These are phyloP conservation scores for Dendrolimus punctatus DNA, from an alignment of 1,140 invertebrate species.

Conservation along the genomic window DNA sequence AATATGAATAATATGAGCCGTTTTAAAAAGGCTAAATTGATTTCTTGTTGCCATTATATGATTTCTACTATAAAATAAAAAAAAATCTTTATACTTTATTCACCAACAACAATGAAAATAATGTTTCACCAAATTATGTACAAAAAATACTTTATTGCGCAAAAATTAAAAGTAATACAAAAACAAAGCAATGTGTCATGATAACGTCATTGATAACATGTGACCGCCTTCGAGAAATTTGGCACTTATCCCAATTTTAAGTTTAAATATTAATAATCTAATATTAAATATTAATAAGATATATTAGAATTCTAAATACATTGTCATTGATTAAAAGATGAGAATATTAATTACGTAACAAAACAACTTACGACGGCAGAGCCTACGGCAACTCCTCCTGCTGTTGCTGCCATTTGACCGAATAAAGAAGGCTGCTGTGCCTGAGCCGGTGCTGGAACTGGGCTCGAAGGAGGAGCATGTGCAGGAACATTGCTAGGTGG, in stretches of 20 bases:
- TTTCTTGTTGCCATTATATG: no score
- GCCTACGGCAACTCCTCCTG: conserved; percentile 91
- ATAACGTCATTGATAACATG: conserved; percentile 33
- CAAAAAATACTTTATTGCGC: conserved; percentile 23
- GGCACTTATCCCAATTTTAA: conserved; percentile 27
- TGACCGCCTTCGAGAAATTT: conserved; percentile 27
- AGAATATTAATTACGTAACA: conserved; percentile 47
- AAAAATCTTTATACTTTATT: background rate
- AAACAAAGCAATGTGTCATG: conserved; percentile 17
- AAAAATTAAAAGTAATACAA: conserved; percentile 25
- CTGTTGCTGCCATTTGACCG: conserved; percentile 92
- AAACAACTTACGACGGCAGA: conserved; percentile 80
- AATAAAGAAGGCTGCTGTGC: conserved; percentile 78
- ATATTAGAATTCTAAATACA: conserved; percentile 5
- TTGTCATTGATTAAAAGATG: conserved; percentile 12
- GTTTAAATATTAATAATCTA: conserved; percentile 11
- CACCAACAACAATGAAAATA: conserved; percentile 6
- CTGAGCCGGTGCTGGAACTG: conserved; percentile 68
- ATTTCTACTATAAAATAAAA: background rate
- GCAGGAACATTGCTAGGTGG: conserved; percentile 69
- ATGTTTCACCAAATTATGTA: conserved; percentile 3
- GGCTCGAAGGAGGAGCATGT: conserved; percentile 72
- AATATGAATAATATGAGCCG: no score
- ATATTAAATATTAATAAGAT: conserved; percentile 10
- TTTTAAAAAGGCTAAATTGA: no score